Conservation (phyloP, 2,888 invertebrate species). For the Tipula vernalis region DNA sequence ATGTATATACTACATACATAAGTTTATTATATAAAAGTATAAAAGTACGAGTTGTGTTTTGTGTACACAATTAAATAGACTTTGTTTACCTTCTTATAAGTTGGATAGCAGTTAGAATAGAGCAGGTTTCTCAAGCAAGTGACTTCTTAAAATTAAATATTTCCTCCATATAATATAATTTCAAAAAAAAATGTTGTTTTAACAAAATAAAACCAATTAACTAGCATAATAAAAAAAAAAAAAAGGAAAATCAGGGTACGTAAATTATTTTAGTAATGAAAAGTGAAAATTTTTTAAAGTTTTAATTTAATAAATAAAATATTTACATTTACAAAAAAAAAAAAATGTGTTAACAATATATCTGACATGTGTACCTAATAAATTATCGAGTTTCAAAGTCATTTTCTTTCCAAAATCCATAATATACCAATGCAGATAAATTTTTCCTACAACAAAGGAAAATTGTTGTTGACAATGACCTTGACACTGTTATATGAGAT, state of each 20-base stretch:
- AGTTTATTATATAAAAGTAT: not conserved
- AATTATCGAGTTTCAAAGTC: not conserved
- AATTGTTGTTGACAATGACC: conserved; percentile 4
- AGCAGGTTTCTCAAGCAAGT: not conserved
- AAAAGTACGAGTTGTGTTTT: not conserved
- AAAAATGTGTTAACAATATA: not conserved
- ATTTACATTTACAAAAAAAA: not conserved
- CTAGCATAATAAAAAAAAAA: not conserved
- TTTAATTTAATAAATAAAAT: not conserved
- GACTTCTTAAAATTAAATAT: not conserved
- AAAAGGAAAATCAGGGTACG: not conserved
- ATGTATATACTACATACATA: not conserved
- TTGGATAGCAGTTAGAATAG: not conserved
- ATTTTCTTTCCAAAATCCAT: not conserved
- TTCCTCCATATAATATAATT: not conserved
- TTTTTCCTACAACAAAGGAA: not conserved
- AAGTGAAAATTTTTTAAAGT: not conserved
- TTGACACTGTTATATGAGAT: not conserved
- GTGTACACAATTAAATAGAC: not conserved
- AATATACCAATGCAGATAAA: not conserved
- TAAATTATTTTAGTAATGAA: not conserved
- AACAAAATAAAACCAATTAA: not conserved
- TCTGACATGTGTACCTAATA: not conserved
- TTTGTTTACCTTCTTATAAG: not conserved
- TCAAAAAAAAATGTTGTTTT: not conserved